phyloP scores from a whole-genome alignment of 2,797 vertebrate genomes.

The Rhinella marina region DNA sequence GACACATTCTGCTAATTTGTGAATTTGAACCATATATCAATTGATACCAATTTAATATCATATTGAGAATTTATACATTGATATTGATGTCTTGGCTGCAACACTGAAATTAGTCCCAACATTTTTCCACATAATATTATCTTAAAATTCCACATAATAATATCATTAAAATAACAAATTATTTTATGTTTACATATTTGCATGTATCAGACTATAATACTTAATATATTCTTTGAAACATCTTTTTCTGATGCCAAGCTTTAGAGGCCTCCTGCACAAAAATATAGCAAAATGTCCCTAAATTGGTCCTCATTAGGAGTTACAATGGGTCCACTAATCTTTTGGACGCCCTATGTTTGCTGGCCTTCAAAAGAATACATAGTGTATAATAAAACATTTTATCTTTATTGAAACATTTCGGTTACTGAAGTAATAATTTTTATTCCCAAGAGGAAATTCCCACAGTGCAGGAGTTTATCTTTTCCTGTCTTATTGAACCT shows the following conservation, averaged over 20 bases:
- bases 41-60: too few species aligned
- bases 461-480: constrained; percentile 36
- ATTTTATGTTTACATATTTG: too few species aligned
- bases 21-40: too few species aligned
- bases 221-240: neutral
- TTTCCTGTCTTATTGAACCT: constrained; percentile 60
- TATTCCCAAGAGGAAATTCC: constrained; percentile 41
- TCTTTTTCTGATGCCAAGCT: neutral
- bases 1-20: too few species aligned
- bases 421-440: neutral
- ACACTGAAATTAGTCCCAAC: too few species aligned
- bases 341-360: neutral
- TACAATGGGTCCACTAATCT: neutral
- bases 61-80: too few species aligned
- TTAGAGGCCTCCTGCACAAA: neutral
- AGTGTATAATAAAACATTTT: constrained; percentile 5
- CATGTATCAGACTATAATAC: too few species aligned
- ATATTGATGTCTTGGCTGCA: too few species aligned
- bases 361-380: constrained; percentile 10
- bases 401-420: constrained; percentile 36
- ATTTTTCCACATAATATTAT: too few species aligned
- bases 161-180: too few species aligned
- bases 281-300: neutral
- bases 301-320: neutral
- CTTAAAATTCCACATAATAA: too few species aligned